These are phyloP conservation scores for Cantharis rufa DNA, from an alignment of 2,888 invertebrate genomes.

Conservation along the genomic window DNA sequence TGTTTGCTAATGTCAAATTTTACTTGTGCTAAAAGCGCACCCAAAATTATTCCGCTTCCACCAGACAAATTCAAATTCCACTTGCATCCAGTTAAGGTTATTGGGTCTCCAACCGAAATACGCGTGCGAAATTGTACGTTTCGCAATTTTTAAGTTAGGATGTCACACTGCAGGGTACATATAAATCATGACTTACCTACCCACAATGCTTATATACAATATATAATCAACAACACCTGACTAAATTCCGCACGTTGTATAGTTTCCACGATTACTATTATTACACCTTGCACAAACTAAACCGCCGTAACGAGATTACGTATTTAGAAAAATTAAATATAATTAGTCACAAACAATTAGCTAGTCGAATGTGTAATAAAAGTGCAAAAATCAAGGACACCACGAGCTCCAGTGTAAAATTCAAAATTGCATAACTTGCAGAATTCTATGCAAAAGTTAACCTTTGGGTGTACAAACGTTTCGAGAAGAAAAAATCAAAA, in stretches of 20 bases:
- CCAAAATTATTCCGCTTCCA: neutral
- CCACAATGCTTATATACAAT: neutral
- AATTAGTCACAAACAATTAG: constrained; percentile 1
- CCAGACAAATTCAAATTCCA: neutral
- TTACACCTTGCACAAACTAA: neutral
- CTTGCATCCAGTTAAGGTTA: neutral
- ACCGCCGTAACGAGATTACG: neutral
- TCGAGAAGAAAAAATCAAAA: neutral
- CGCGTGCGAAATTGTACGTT: neutral
- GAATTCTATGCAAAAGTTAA: neutral
- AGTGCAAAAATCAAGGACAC: neutral
- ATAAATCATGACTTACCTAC: neutral
- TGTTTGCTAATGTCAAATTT: neutral
- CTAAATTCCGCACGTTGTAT: neutral
- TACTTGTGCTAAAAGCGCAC: neutral
- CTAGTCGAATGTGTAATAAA: neutral
- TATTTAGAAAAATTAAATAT: neutral
- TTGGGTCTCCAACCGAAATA: neutral
- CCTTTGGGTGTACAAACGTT: neutral
- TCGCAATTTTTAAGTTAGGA: neutral
- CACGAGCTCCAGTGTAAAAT: neutral
- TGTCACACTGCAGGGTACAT: neutral
- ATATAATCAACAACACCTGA: neutral
- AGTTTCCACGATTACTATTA: neutral
- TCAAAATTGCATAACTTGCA: neutral